Base-by-base conservation (phyloP, 2,113 vertebrate species). In the Mesitornis unicolor region DNA sequence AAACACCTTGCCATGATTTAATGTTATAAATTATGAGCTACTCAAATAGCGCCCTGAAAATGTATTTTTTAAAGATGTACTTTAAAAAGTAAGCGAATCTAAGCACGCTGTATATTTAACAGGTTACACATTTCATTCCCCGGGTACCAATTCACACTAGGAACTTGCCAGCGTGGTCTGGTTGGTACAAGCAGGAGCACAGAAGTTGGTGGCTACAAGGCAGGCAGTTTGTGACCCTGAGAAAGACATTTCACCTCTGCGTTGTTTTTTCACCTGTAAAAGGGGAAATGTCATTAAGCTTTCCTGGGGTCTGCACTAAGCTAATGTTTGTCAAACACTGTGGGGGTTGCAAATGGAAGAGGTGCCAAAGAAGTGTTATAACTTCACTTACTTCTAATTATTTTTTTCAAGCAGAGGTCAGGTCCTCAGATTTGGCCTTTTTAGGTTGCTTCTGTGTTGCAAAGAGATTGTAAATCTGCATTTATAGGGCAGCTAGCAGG, bases 181-280 rank as follows among this genome's bases (percentile, higher is more conserved):
- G 48, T n/a, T 17, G 50, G 25, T 45, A 42, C 7, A 33, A 87
- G 33, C 57, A 89, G 69, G n/a, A 76, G 36, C 2, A 2, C 11
- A 19, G 40, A 85, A 29, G 38, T 11, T 78, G 64, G 42, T 83
- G 65, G n/a, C 29, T 95, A 57, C 7, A 54, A 78, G 48, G 53
- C 43, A 64, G n/a, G 67, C 4, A 0, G 2, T 50, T 10, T 45
- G 50, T 54, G 70, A 83, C 84, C 61, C n/a, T 77, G 77, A 75
- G 31, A 43, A 75, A 75, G 40, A 50, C 42, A 22, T 64, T 93
- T 90, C 29, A 78, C 17, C 48, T 89, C 54, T 85, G 28, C 5
- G 26, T 67, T 73, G 12, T 64, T 70, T 92, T 87, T 92, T 93
- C 54, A 78, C 31, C 73, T 95, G 19, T 64, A 56, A 94, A 96